Evolutionary conservation across 2,113 vertebrate species (phyloP), one percentile per base, ranked within the genome.

Genomic region (Lamprologus ornatipinnis): DNA sequence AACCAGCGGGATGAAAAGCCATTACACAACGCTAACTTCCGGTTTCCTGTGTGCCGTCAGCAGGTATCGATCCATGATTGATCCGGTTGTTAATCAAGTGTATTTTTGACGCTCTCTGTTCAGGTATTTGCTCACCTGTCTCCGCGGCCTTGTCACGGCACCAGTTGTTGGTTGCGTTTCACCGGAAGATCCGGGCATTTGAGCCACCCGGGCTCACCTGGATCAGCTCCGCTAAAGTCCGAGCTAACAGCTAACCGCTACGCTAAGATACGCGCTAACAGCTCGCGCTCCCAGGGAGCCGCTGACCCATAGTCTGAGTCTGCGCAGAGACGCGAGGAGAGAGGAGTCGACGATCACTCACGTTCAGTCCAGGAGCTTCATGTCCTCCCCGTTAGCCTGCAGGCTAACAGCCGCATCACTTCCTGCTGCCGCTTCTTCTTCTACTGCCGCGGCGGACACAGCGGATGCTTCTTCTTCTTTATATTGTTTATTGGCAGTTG

Each of bases 321-420:
- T 42, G 7, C 21, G 10, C 42, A 19, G 33, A 73, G 19, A 4
- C 17, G 14, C 47, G 10, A 17, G 5, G 65, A 23, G 17, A 11
- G 12, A 9, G 4, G 73, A 49, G 45, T n/a, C 60, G 4, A 28
- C 1, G 17, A 1, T 35, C 7, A 90, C 95, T 96, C 94, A 96
- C 96, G 86, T 91, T 94, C 87, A 87, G 86, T 86, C 60, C 47
- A 87, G 19, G 90, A 79, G 68, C 80, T 4, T 91, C 93, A 94
- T 95, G 86, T 92, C 84, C 40, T 85, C 57, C 6, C 9, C 33
- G 40, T 88, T 87, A 87, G 89, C 92, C 78, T 87, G 13, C 88
- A 83, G 45, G 80, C 85, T 86, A 81, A 80, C 85, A 73, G 83
- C 89, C 91, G 28, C n/a, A 2, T 9, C 9, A 84, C 85, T 86